These are phyloP conservation scores for Drosophila varians DNA, from an alignment of 1,140 invertebrate genomes.

Conservation along the genomic window DNA sequence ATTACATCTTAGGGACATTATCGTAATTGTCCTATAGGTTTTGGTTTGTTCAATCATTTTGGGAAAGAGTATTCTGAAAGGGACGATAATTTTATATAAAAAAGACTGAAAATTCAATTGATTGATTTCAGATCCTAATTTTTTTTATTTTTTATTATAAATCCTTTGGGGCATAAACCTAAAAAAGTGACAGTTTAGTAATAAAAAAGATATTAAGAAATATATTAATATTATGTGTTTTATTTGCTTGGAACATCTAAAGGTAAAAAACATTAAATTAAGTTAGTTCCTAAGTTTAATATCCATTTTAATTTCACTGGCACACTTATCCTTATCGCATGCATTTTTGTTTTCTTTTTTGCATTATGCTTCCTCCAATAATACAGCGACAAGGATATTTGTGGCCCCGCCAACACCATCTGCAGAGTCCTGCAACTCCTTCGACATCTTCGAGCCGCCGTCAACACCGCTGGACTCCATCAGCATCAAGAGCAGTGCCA, in stretches of 20 bases:
- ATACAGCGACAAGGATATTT: conserved; percentile 9
- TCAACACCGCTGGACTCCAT: conserved; percentile 61
- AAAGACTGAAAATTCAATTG: too few species aligned
- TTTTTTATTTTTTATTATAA: too few species aligned
- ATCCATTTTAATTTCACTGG: background rate
- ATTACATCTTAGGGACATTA: too few species aligned
- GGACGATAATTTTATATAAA: too few species aligned
- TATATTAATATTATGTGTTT: background rate
- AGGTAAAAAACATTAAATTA: background rate
- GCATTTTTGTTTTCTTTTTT: conserved; percentile 16
- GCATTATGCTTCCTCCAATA: background rate
- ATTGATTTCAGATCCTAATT: too few species aligned
- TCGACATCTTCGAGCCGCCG: conserved; percentile 63
- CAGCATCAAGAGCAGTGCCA: conserved; percentile 73
- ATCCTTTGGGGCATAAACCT: too few species aligned
- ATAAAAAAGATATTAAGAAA: background rate
- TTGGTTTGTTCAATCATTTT: too few species aligned
- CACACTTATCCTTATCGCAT: conserved; percentile 10
- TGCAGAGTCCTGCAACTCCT: conserved; percentile 62
- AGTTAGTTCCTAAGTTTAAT: background rate
- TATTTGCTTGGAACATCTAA: background rate
- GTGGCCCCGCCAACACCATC: conserved; percentile 46
- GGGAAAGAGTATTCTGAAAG: background rate
- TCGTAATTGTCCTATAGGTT: too few species aligned
- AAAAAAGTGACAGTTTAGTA: background rate